These are phyloP conservation scores for Eumaeus atala DNA, from an alignment of 1,140 invertebrate species.

Conservation along the genomic window DNA sequence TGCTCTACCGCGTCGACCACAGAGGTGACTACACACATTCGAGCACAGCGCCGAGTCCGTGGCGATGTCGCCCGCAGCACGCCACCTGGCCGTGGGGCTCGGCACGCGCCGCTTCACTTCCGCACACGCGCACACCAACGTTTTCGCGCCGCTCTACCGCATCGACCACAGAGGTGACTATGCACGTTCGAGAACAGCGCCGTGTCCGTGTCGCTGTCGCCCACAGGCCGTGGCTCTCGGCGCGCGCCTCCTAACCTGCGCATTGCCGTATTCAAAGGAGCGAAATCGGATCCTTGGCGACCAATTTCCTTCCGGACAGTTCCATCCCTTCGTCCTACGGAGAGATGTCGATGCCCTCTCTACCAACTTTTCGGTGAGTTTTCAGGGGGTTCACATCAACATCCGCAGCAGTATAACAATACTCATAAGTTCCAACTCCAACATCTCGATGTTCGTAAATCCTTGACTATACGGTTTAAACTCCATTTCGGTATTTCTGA, in stretches of 20 bases:
- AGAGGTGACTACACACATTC: slow-evolving; percentile 66
- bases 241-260: slow-evolving; percentile 76
- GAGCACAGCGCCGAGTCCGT: slow-evolving; percentile 88
- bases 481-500: no score
- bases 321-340: no score
- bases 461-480: no score
- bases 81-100: slow-evolving; percentile 86
- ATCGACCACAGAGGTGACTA: slow-evolving; percentile 55
- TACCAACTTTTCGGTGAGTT: no score
- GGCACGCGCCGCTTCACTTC: slow-evolving; percentile 78
- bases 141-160: slow-evolving; percentile 81
- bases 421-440: no score
- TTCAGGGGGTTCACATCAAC: no score
- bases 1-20: slow-evolving; percentile 76
- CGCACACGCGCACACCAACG: slow-evolving; percentile 71
- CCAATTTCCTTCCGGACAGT: no score
- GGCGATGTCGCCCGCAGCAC: slow-evolving; percentile 84
- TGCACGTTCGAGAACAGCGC: slow-evolving; percentile 82
- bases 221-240: slow-evolving; percentile 85
- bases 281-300: no score
- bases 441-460: no score
- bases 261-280: no score
- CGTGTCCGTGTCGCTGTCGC: slow-evolving; percentile 88
- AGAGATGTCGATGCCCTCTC: no score
- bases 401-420: no score